These are phyloP conservation scores for Pangasianodon hypophthalmus DNA, from an alignment of 2,113 vertebrate species.

Conservation along the genomic window DNA sequence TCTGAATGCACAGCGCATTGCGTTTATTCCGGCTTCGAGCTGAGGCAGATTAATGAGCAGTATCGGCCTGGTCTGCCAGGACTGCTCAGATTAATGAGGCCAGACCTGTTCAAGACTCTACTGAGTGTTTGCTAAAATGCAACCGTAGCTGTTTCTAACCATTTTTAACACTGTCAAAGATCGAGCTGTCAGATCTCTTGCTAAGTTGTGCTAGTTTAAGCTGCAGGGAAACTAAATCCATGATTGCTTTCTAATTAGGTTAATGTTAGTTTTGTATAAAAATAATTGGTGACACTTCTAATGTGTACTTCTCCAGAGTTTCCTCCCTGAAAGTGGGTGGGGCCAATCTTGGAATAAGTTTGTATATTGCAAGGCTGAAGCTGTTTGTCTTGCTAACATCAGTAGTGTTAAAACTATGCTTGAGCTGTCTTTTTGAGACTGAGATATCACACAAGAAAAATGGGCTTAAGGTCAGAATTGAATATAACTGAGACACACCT, in stretches of 20 bases:
- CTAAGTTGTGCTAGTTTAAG: background rate
- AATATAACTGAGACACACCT: background rate
- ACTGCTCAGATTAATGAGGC: constrained; percentile 72
- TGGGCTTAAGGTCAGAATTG: background rate
- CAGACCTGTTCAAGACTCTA: constrained; percentile 65
- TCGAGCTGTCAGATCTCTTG: constrained; percentile 1
- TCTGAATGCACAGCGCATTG: constrained; percentile 12
- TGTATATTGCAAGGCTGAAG: background rate
- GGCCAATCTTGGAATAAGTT: background rate
- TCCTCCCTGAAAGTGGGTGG: background rate
- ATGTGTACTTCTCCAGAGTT: background rate
- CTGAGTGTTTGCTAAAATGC: constrained; percentile 61
- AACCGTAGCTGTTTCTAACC: constrained; percentile 21
- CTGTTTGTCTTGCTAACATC: background rate
- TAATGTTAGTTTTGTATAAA: background rate
- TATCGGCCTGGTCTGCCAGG: constrained; percentile 57
- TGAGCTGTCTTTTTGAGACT: background rate
- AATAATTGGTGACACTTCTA: background rate
- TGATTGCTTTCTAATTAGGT: background rate
- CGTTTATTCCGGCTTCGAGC: constrained; percentile 45
- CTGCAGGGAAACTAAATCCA: background rate
- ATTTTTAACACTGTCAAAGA: constrained; percentile 17
- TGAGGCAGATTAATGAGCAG: constrained; percentile 72
- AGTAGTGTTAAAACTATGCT: background rate
- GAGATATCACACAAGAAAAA: background rate